Evolutionary conservation across 2,797 vertebrate species (phyloP).

Genomic region (Rallus crepitans): DNA sequence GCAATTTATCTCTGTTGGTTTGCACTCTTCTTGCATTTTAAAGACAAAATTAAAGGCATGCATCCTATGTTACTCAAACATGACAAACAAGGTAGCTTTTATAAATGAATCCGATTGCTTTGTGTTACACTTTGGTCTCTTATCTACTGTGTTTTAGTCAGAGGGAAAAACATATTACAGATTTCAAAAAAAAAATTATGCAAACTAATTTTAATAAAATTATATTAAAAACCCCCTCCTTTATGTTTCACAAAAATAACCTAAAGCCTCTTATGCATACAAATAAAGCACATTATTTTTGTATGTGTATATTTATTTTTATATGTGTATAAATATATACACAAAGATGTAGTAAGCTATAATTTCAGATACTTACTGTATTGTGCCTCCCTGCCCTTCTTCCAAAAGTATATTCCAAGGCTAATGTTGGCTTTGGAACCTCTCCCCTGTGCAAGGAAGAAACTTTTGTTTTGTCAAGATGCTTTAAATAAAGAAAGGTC

Average conservation of each 20-base stretch:
- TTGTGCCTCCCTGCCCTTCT: slow-evolving; percentile 91
- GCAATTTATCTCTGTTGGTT: background rate
- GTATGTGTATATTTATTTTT: background rate
- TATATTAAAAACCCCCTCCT: background rate
- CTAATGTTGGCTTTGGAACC: slow-evolving; percentile 91
- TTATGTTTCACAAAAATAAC: background rate
- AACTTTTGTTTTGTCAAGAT: background rate
- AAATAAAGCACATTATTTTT: background rate
- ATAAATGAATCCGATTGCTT: background rate
- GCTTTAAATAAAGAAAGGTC: background rate
- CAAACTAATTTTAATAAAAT: background rate
- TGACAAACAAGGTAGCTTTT: background rate
- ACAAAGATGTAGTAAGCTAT: background rate
- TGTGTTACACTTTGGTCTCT: background rate
- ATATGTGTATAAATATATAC: rapidly evolving
- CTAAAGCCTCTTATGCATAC: background rate
- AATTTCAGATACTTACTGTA: slow-evolving; percentile 80
- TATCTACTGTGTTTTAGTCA: background rate
- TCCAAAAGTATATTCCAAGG: slow-evolving; percentile 95
- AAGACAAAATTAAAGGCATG: background rate
- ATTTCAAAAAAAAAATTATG: background rate
- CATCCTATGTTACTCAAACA: background rate
- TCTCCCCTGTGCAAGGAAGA: slow-evolving; percentile 87
- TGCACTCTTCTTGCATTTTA: background rate
- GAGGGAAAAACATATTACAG: background rate